Evolutionary conservation across 2,888 invertebrate species (phyloP).

Genomic region (Orthosia incerta): DNA sequence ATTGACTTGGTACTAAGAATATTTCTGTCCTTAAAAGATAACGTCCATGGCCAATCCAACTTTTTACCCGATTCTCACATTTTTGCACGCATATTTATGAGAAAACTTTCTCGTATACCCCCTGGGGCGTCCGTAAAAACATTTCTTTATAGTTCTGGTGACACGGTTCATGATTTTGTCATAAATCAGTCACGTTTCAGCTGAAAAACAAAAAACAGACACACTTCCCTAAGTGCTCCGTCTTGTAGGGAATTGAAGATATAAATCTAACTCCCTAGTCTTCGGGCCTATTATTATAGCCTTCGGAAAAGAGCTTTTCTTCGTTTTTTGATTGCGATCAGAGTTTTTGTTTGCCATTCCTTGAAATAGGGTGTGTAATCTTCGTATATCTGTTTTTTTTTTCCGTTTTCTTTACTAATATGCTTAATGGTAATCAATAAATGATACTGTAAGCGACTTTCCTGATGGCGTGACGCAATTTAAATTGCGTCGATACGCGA

Average conservation of each 20-base stretch:
- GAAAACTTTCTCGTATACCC: slow-evolving; percentile 35
- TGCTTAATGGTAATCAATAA: not conserved
- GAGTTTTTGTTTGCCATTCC: not conserved
- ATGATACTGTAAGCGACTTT: not conserved
- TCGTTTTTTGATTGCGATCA: slow-evolving; percentile 10
- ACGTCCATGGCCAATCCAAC: slow-evolving; percentile 2
- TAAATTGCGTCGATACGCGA: too few relatives aligned
- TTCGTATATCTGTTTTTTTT: not conserved
- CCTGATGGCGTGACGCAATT: too few relatives aligned
- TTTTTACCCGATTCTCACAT: slow-evolving; percentile 16
- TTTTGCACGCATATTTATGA: slow-evolving; percentile 42
- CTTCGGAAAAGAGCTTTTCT: not conserved
- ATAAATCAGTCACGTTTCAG: slow-evolving; percentile 40
- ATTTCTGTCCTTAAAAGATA: not conserved
- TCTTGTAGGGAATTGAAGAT: slow-evolving; percentile 16
- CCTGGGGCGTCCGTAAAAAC: slow-evolving; percentile 26
- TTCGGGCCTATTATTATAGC: not conserved
- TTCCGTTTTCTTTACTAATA: not conserved
- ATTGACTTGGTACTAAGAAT: not conserved
- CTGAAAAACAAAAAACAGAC: slow-evolving; percentile 31
- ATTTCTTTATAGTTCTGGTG: slow-evolving; percentile 42
- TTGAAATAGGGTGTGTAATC: not conserved
- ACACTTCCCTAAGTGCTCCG: slow-evolving; percentile 27
- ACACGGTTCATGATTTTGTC: slow-evolving; percentile 34
- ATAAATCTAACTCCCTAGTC: not conserved